Evolutionary conservation across 2,888 invertebrate genomes (phyloP).

Genomic region (Aphidius colemani): DNA sequence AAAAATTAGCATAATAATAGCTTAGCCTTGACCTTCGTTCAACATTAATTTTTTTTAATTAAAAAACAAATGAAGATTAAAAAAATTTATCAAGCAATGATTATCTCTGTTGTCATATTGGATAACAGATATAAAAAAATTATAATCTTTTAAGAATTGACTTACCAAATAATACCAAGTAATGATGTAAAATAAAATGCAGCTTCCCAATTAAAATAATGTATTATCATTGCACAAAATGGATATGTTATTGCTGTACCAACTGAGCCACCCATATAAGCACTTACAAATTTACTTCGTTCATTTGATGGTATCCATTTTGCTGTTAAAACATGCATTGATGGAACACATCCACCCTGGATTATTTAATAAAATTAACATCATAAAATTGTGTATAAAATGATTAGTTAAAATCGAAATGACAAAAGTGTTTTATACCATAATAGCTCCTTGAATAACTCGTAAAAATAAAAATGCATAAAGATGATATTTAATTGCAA

Average conservation of each 20-base stretch:
- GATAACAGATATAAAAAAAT: too few relatives aligned
- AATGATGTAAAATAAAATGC: conserved; percentile 70
- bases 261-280: conserved; percentile 66
- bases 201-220: conserved; percentile 70
- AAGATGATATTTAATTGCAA: conserved; percentile 64
- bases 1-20: too few relatives aligned
- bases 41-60: too few relatives aligned
- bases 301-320: conserved; percentile 80
- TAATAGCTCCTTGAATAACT: conserved; percentile 69
- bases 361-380: conserved; percentile 19
- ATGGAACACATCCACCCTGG: conserved; percentile 70
- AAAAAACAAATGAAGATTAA: too few relatives aligned
- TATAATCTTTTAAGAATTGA: too few relatives aligned
- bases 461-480: conserved; percentile 65
- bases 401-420: background rate
- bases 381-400: background rate
- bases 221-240: conserved; percentile 69
- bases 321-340: conserved; percentile 75
- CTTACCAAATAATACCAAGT: conserved; percentile 68
- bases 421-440: conserved; percentile 57
- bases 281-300: conserved; percentile 69
- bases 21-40: too few relatives aligned
- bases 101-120: too few relatives aligned
- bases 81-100: too few relatives aligned
- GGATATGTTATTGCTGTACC: conserved; percentile 71